phyloP scores from a whole-genome alignment of 2,888 invertebrate species.

The Aphrophora alni region DNA sequence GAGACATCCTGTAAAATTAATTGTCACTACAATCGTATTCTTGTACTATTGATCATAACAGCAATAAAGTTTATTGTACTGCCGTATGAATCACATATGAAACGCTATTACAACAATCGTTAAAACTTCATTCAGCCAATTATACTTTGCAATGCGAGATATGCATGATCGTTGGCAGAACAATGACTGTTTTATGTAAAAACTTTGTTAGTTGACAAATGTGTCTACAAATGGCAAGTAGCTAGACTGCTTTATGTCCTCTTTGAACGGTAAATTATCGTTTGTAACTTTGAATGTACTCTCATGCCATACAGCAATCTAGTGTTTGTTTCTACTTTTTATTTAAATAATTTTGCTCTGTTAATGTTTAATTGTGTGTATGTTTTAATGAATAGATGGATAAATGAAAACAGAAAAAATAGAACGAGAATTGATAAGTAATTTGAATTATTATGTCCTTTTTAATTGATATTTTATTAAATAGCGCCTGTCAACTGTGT shows the following conservation, averaged over 20 bases:
- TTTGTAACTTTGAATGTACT: too few relatives aligned
- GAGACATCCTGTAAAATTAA: neutral
- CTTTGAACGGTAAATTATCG: neutral
- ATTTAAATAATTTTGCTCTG: too few relatives aligned
- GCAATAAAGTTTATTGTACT: neutral
- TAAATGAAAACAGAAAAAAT: too few relatives aligned
- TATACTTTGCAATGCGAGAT: neutral
- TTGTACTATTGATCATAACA: neutral
- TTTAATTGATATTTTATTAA: too few relatives aligned
- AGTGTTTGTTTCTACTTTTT: too few relatives aligned
- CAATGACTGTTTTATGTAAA: neutral
- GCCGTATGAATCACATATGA: neutral
- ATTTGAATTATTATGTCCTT: too few relatives aligned
- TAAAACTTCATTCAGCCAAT: constrained; percentile 6
- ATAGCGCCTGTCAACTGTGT: too few relatives aligned
- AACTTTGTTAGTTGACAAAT: neutral
- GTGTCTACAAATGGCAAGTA: neutral
- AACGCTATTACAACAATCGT: neutral
- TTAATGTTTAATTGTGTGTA: too few relatives aligned
- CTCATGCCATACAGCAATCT: too few relatives aligned
- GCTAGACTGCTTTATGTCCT: neutral
- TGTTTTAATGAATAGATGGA: too few relatives aligned
- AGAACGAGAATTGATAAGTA: too few relatives aligned
- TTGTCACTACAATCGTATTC: neutral
- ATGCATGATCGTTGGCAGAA: neutral